Evolutionary conservation across 2,797 vertebrate species (phyloP).

Genomic region (Falco peregrinus): DNA sequence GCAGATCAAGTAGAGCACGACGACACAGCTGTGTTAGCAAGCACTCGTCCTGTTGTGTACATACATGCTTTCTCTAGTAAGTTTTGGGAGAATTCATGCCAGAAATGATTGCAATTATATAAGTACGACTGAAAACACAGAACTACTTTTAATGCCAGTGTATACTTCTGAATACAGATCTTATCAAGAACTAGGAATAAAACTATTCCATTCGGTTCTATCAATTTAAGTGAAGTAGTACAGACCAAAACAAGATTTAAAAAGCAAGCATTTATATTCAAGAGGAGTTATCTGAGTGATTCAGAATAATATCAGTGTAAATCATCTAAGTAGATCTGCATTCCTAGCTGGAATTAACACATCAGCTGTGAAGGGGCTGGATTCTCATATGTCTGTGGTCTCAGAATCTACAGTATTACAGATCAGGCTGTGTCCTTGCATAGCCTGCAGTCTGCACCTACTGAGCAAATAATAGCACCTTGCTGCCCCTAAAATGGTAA

Average conservation of each 20-base stretch:
- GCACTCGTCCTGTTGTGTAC: fast-evolving
- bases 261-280: not conserved
- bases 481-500: not conserved
- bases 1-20: constrained; percentile 13
- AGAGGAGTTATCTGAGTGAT: not conserved
- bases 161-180: not conserved
- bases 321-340: not conserved
- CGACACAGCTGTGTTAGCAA: not conserved
- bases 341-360: not conserved
- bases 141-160: not conserved
- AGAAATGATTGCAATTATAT: not conserved
- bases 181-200: not conserved
- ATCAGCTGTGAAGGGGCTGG: not conserved
- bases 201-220: not conserved
- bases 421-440: not conserved
- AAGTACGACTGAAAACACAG: not conserved
- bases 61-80: fast-evolving
- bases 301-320: not conserved
- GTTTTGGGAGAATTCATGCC: not conserved
- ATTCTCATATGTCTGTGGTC: not conserved
- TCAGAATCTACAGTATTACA: not conserved
- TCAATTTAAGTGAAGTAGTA: not conserved
- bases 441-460: not conserved
- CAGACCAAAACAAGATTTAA: not conserved
- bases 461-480: not conserved